Conservation (phyloP, 2,888 invertebrate species). For the Platycheirus albimanus region DNA sequence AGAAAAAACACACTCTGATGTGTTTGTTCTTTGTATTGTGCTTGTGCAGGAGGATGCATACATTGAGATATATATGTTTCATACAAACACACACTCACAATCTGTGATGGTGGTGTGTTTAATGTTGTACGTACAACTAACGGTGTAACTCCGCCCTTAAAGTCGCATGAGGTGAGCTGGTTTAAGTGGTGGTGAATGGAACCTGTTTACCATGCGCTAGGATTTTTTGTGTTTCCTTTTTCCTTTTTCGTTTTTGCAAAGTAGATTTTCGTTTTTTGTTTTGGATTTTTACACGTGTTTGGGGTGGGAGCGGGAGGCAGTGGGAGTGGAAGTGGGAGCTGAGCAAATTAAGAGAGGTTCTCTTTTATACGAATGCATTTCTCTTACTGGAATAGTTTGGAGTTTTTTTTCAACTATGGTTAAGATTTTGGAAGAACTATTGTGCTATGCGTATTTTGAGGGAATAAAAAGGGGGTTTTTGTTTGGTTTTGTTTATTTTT, state of each 20-base stretch:
- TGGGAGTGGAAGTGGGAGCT: too few relatives aligned
- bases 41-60: constrained; percentile 40
- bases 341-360: constrained; percentile 52
- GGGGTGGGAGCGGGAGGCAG: constrained; percentile 10
- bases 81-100: constrained; percentile 4
- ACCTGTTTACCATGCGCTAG: constrained; percentile 72
- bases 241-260: constrained; percentile 35
- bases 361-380: constrained; percentile 22
- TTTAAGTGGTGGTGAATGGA: constrained; percentile 41
- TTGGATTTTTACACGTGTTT: too few relatives aligned
- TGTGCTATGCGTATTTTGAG: constrained; percentile 14
- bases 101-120: background rate
- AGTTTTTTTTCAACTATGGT: constrained; percentile 19
- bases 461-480: background rate
- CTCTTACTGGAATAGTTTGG: constrained; percentile 57
- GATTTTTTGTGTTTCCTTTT: constrained; percentile 30
- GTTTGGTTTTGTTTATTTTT: constrained; percentile 23
- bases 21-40: background rate
- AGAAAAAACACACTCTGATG: constrained; percentile 23
- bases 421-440: constrained; percentile 20
- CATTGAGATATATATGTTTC: constrained; percentile 25
- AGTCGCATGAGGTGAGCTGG: constrained; percentile 50
- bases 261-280: constrained; percentile 10
- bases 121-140: constrained; percentile 27
- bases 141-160: constrained; percentile 67